Percentiles rank a stretch among this genome's conserved stretches.
phyloP scores from a whole-genome alignment of 2,888 invertebrate species.

The Homarus gammarus region DNA sequence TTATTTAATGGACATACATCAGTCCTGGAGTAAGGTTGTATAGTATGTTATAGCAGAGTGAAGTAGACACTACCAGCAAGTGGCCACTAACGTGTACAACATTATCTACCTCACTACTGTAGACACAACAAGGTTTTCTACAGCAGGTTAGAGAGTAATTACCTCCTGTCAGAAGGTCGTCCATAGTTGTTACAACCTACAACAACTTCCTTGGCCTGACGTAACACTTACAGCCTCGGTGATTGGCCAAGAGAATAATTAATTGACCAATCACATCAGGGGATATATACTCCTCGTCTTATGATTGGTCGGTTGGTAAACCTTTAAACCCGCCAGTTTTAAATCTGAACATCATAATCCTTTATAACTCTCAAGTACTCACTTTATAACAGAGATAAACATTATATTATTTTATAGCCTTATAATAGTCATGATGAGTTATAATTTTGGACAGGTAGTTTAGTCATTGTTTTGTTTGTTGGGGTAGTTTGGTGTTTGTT shows the following conservation, averaged over 20 bases:
- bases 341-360: neutral
- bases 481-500: constrained; percentile 1
- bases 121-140: no score
- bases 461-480: no score
- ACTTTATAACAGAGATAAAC: neutral
- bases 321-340: neutral
- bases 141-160: constrained; percentile 19
- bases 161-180: constrained; percentile 62
- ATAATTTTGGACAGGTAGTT: no score
- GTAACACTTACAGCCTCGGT: neutral
- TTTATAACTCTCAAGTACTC: neutral
- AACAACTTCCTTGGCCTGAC: constrained; percentile 53
- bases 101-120: no score
- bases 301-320: neutral
- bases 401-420: neutral
- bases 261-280: neutral
- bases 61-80: no score
- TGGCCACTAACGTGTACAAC: no score
- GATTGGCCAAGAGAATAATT: neutral
- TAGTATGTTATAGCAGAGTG: no score
- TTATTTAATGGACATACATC: no score
- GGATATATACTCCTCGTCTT: neutral
- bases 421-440: neutral
- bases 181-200: constrained; percentile 50
- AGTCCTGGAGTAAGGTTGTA: no score